Evolutionary conservation across 2,113 vertebrate species (phyloP), one percentile per base, ranked within the genome.

Genomic region (Panthera leo): DNA sequence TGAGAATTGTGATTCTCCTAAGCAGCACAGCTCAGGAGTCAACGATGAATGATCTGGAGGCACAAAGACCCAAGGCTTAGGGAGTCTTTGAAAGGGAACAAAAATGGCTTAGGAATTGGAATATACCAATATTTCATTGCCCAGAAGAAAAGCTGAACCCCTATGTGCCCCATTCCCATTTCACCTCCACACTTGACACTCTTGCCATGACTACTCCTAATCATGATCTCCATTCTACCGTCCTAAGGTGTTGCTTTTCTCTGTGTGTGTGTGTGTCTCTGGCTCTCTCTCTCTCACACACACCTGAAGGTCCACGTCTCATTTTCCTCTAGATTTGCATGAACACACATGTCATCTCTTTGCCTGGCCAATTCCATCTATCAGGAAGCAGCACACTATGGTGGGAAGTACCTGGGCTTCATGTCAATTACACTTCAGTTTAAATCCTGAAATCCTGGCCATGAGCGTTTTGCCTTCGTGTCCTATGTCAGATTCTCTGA

Each of bases 161-260:
- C 3, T 0, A 0, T n/a, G 15, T 48, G 12, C 1, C 25, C 29
- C 19, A 23, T 42, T 9, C 42, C 0, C 25, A 16, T 14, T 53
- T 82, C 39, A 18, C 4, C 34, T 11, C 0, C 1, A 2, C 9
- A 36, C 12, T 25, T 53, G 65, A 1, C 1, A 2, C 9, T 42
- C 15, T 25, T 53, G 70, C 14, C 16, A 53, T 3, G 5, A 36
- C 27, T 23, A 31, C 4, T 36, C 15, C 2, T 80, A 36, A 4
- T 0, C 8, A 3, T 42, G 29, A n/a, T 3, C 36, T 61, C 23
- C 29, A 21, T 42, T 70, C 5, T 65, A 53, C 27, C 5, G 31
- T 36, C n/a, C 34, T 36, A 36, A 0, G 14, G 7, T 27, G 23
- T 21, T 55, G 21, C 5, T 25, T 92, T 89, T 55, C 8, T 21